Percentiles rank a stretch among this genome's conserved stretches.
These are phyloP conservation scores for Alentia gelatinosa DNA, from an alignment of 2,888 invertebrate genomes.

Conservation along the genomic window DNA sequence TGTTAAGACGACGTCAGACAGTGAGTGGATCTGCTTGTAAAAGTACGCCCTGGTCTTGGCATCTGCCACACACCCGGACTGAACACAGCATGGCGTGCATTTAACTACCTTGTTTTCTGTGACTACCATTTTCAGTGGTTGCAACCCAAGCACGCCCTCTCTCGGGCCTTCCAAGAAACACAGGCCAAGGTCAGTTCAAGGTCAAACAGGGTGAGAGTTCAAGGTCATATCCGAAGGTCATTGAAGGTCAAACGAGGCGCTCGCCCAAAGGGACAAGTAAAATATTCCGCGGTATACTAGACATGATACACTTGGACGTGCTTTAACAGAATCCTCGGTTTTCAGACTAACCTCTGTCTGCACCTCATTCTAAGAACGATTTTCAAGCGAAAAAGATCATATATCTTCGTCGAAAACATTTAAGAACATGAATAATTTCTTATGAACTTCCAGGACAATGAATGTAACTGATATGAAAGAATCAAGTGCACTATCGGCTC, in stretches of 20 bases:
- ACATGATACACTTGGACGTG: not conserved
- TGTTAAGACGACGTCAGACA: too few species aligned
- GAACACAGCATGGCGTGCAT: constrained; percentile 8
- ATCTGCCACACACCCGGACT: too few species aligned
- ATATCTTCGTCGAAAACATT: too few species aligned
- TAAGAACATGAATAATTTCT: too few species aligned
- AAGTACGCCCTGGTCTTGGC: too few species aligned
- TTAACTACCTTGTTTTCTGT: constrained; percentile 13
- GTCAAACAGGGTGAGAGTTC: constrained; percentile 38
- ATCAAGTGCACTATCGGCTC: too few species aligned
- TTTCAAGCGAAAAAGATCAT: too few species aligned
- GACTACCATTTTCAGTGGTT: constrained; percentile 42
- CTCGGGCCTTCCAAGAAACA: constrained; percentile 39
- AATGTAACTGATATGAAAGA: too few species aligned
- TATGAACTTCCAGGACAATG: too few species aligned
- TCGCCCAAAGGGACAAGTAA: not conserved
- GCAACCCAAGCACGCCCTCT: constrained; percentile 41
- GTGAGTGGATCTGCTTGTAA: too few species aligned
- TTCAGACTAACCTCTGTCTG: not conserved
- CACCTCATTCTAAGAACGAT: too few species aligned
- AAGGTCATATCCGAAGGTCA: constrained; percentile 37
- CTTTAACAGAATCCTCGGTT: not conserved
- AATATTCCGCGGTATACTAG: not conserved
- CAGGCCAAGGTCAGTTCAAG: constrained; percentile 47
- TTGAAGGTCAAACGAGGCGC: constrained; percentile 28